Conservation (phyloP, 2,888 invertebrate species). For the Pyrrhia umbra region DNA sequence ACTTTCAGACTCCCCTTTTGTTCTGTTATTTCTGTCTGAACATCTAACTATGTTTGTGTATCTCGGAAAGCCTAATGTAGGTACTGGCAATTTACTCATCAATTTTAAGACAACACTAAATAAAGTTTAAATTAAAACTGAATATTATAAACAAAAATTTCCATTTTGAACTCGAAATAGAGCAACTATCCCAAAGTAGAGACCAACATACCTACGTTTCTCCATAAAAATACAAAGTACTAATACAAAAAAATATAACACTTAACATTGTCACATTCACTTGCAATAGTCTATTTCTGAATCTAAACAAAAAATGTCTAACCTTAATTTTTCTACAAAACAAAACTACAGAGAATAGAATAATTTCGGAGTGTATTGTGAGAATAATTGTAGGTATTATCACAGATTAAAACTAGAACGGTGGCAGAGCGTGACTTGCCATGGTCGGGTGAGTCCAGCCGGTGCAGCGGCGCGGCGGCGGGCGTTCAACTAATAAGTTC, state of each 20-base stretch:
- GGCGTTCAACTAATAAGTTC: slow-evolving; percentile 65
- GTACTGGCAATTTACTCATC: slow-evolving; percentile 4
- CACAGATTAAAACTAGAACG: slow-evolving; percentile 69
- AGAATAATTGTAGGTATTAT: slow-evolving; percentile 59
- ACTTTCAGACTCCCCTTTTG: slow-evolving; percentile 76
- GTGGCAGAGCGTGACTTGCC: slow-evolving; percentile 70
- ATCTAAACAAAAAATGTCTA: not conserved
- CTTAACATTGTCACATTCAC: not conserved
- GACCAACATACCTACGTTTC: too few relatives aligned
- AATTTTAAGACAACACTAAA: not conserved
- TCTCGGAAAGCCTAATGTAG: slow-evolving; percentile 28
- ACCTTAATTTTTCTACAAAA: slow-evolving; percentile 25
- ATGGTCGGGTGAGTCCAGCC: slow-evolving; percentile 59
- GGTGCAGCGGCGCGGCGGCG: slow-evolving; percentile 40
- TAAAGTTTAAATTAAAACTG: not conserved
- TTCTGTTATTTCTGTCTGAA: slow-evolving; percentile 78
- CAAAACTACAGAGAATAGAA: slow-evolving; percentile 31
- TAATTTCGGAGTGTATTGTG: slow-evolving; percentile 42
- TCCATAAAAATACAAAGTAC: not conserved
- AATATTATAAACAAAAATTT: not conserved
- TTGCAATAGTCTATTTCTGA: slow-evolving; percentile 2
- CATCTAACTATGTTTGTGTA: slow-evolving; percentile 38
- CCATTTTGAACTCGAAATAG: too few relatives aligned
- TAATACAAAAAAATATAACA: not conserved
- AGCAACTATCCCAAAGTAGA: too few relatives aligned